A percentile compares a stretch with the other conserved stretches of the same genome.
phyloP scores from a whole-genome alignment of 23 tunicate genomes.

The Clavelina lepadiformis region DNA sequence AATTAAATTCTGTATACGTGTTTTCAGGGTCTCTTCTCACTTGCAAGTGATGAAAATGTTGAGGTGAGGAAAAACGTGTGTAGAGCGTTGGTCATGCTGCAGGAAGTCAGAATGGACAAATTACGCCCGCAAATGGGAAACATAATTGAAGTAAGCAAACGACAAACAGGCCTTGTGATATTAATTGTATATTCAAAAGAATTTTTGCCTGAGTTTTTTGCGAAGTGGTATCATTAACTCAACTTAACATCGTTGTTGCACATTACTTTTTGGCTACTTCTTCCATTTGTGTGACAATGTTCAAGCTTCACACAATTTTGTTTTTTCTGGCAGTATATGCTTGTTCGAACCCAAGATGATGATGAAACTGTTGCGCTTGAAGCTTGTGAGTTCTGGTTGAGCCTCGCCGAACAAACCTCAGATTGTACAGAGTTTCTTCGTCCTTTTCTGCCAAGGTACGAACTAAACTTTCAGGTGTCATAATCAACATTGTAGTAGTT shows the following conservation, averaged over 20 bases:
- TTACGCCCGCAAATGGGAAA: conserved; percentile 76
- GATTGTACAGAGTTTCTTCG: conserved; percentile 60
- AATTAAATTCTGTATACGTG: not conserved
- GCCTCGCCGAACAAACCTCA: conserved; percentile 79
- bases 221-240: no score
- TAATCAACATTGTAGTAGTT: not conserved
- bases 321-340: conserved; percentile 68
- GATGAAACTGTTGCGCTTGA: conserved; percentile 85
- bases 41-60: conserved; percentile 77
- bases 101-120: conserved; percentile 91
- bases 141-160: conserved; percentile 60
- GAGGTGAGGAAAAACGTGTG: conserved; percentile 91
- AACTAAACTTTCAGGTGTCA: not conserved
- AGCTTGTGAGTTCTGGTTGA: conserved; percentile 96
- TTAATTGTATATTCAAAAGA: conserved; percentile 6
- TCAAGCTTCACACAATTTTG: no score
- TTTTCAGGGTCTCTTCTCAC: conserved; percentile 65
- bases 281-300: no score
- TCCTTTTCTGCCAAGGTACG: conserved; percentile 57
- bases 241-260: not conserved
- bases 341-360: conserved; percentile 77
- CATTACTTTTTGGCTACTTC: no score
- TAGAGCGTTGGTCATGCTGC: conserved; percentile 85
- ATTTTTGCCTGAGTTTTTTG: not conserved
- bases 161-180: no score